Conservation (phyloP, 2,113 vertebrate species). For the Spheniscus mendiculus region DNA sequence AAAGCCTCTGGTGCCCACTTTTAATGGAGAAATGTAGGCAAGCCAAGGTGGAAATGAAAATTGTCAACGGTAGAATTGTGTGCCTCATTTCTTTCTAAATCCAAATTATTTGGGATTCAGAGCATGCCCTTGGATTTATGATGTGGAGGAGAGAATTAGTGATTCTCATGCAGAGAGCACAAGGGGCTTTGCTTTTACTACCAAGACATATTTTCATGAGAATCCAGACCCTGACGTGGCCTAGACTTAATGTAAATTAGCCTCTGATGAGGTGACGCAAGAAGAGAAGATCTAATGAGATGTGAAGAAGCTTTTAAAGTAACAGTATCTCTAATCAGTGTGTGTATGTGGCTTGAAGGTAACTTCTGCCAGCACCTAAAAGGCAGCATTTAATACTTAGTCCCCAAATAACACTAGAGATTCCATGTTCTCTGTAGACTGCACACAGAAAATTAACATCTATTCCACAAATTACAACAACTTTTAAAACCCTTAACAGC, state of each 20-base stretch:
- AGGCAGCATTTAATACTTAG: background rate
- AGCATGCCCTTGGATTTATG: slow-evolving; percentile 6
- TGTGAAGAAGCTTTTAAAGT: slow-evolving; percentile 50
- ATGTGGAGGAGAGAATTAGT: background rate
- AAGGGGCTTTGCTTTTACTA: background rate
- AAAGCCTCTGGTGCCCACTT: background rate
- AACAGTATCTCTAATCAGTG: background rate
- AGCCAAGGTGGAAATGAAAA: background rate
- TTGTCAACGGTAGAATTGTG: background rate
- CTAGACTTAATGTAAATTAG: slow-evolving; percentile 16
- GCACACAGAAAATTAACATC: background rate
- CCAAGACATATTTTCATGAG: background rate
- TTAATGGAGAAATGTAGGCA: background rate
- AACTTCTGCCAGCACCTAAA: slow-evolving; percentile 20
- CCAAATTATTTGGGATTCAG: slow-evolving; percentile 11
- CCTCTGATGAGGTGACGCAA: background rate
- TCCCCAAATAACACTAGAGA: slow-evolving; percentile 7
- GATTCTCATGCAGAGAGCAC: background rate
- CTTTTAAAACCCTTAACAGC: slow-evolving; percentile 18
- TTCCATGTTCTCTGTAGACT: background rate
- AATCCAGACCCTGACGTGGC: background rate
- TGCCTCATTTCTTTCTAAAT: background rate
- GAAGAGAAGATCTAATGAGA: slow-evolving; percentile 31
- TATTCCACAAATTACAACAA: background rate
- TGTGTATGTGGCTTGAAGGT: background rate